A percentile compares a stretch with the other conserved stretches of the same genome.
Conservation (phyloP, 2,113 vertebrate genomes). For the Cyprinus carpio region DNA sequence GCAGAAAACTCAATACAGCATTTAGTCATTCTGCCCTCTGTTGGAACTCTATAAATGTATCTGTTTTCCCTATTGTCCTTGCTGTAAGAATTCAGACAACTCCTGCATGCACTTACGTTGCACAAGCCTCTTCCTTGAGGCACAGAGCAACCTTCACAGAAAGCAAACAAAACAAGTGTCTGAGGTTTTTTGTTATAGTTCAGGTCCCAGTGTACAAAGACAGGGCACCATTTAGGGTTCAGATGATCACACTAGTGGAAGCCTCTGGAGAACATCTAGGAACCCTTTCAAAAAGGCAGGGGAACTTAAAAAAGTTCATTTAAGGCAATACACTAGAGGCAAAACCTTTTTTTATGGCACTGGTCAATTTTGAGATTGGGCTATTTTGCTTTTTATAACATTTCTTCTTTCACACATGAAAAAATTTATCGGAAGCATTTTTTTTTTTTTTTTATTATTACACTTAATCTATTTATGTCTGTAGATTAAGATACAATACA, state of each 20-base stretch:
- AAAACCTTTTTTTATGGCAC: neutral
- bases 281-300: neutral
- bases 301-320: neutral
- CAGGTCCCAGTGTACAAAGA: neutral
- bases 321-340: no score
- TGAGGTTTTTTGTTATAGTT: neutral
- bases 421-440: neutral
- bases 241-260: neutral
- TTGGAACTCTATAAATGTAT: neutral
- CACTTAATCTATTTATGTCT: no score
- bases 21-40: neutral
- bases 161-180: neutral
- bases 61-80: neutral
- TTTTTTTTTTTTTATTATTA: no score
- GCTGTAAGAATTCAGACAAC: neutral
- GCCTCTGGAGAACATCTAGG: neutral
- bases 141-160: neutral
- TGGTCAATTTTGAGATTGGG: neutral
- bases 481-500: no score
- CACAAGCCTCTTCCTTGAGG: neutral
- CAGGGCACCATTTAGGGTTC: neutral
- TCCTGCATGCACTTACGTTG: neutral
- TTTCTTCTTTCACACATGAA: neutral
- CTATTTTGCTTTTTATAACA: neutral
- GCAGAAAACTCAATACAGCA: neutral